Percentiles rank a stretch among this genome's conserved stretches.
Evolutionary conservation across 2,888 invertebrate genomes (phyloP).

Genomic region (Ganaspis brasiliensis): DNA sequence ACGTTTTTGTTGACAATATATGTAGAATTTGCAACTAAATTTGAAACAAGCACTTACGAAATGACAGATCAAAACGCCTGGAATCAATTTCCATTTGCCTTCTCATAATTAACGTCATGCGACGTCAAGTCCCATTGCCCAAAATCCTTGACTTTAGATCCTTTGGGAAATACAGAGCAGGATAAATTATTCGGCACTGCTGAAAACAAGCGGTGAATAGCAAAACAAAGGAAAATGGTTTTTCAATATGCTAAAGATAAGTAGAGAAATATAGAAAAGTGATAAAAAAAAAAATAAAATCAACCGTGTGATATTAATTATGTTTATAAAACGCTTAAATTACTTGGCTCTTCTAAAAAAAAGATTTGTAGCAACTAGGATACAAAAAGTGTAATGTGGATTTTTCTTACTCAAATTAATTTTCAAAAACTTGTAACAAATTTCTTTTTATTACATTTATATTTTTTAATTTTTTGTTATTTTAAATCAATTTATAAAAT

Average conservation of each 20-base stretch:
- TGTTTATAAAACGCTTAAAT: too few relatives aligned
- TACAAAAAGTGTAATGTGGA: too few relatives aligned
- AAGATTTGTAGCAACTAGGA: too few relatives aligned
- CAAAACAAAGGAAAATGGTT: slow-evolving; percentile 16
- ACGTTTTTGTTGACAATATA: not conserved
- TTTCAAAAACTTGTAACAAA: too few relatives aligned
- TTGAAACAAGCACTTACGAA: slow-evolving; percentile 45
- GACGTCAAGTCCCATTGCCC: slow-evolving; percentile 29
- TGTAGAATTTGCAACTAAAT: not conserved
- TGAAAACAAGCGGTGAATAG: slow-evolving; percentile 13
- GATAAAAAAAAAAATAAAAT: not conserved
- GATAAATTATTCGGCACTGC: slow-evolving; percentile 14
- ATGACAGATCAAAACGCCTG: slow-evolving; percentile 48
- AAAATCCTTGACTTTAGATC: slow-evolving; percentile 5
- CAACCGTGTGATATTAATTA: not conserved
- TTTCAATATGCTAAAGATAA: not conserved
- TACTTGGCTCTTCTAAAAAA: too few relatives aligned
- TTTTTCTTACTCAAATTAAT: too few relatives aligned
- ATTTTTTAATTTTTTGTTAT: too few relatives aligned
- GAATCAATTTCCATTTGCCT: slow-evolving; percentile 50
- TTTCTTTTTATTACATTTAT: too few relatives aligned
- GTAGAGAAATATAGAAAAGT: not conserved
- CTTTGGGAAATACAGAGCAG: slow-evolving; percentile 31
- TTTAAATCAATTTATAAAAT: too few relatives aligned
- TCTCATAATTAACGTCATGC: slow-evolving; percentile 45